Evolutionary conservation across 2,888 invertebrate genomes (phyloP).

Genomic region (Cepaea hortensis): DNA sequence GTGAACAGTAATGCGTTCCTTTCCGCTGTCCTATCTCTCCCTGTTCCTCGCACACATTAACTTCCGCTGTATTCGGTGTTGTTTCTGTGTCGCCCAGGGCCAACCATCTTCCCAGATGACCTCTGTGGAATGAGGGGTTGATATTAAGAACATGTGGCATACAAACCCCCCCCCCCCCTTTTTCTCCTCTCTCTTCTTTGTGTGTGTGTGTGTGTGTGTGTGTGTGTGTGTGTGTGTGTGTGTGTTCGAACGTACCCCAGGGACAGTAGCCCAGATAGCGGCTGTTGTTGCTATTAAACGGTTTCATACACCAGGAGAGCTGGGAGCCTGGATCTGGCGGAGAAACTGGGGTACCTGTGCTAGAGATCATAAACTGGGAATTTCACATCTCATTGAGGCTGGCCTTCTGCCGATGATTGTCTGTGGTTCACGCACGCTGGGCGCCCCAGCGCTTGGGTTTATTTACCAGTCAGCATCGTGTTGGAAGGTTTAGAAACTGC

Average conservation of each 20-base stretch:
- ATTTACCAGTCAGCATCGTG: conserved; percentile 10
- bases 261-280: background rate
- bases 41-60: background rate
- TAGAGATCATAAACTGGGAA: conserved; percentile 33
- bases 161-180: background rate
- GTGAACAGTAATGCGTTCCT: too few relatives aligned
- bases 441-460: background rate
- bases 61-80: background rate
- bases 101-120: background rate
- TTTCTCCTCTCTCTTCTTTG: background rate
- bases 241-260: background rate
- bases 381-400: conserved; percentile 33
- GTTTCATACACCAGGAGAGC: conserved; percentile 1
- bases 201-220: too few relatives aligned
- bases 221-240: too few relatives aligned
- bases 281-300: conserved; percentile 24
- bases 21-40: too few relatives aligned
- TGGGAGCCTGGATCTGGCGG: background rate
- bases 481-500: background rate
- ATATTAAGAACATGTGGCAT: background rate
- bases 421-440: background rate
- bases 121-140: background rate
- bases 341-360: background rate
- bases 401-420: background rate
- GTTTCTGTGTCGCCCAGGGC: background rate